A percentile compares a stretch with the other conserved stretches of the same genome.
Conservation (phyloP, 2,113 vertebrate species). For the Ahaetulla prasina region DNA sequence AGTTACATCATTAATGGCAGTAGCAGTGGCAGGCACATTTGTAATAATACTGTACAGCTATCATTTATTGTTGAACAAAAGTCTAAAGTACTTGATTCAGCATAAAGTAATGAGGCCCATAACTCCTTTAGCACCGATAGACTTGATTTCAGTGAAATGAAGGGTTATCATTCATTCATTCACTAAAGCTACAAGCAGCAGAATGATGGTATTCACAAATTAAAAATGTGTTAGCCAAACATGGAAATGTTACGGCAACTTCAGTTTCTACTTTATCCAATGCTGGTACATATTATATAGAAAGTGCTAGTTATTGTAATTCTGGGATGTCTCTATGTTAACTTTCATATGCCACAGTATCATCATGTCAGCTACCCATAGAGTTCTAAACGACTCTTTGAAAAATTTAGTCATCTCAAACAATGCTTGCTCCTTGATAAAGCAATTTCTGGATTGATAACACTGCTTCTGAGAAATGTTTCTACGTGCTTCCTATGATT, state of each 20-base stretch:
- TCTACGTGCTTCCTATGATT: background rate
- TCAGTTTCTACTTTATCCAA: conserved; percentile 4
- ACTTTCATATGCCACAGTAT: conserved; percentile 14
- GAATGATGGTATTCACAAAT: conserved; percentile 16
- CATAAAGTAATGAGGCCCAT: conserved; percentile 17
- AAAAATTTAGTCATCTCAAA: background rate
- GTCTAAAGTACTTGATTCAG: conserved; percentile 25
- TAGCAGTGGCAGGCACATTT: conserved; percentile 39
- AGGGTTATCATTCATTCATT: conserved; percentile 30
- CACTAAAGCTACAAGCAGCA: background rate
- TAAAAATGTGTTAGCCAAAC: background rate
- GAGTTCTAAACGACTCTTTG: background rate
- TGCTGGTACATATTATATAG: background rate
- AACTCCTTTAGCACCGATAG: conserved; percentile 23
- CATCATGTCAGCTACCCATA: background rate
- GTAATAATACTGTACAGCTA: conserved; percentile 13
- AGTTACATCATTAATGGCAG: background rate
- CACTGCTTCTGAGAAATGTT: background rate
- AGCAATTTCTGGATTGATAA: background rate
- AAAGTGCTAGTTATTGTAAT: background rate
- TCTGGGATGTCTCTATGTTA: background rate
- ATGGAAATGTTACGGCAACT: background rate
- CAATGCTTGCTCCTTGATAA: background rate
- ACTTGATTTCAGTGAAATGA: conserved; percentile 46
- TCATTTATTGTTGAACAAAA: background rate